phyloP scores from a whole-genome alignment of 2,797 vertebrate genomes.

The Austrolebias charrua region DNA sequence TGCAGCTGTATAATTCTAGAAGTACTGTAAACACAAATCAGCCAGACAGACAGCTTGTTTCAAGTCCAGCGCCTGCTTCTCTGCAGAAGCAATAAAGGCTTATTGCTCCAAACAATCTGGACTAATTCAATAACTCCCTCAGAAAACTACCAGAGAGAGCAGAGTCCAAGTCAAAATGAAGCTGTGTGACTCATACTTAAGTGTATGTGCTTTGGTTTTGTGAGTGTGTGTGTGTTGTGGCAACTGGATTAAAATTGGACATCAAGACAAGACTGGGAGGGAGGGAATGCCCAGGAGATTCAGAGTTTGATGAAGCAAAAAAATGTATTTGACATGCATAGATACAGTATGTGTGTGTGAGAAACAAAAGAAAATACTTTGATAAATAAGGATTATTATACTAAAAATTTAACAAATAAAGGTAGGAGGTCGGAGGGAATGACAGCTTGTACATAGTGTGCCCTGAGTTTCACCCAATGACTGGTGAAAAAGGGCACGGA shows the following conservation, averaged over 20 bases:
- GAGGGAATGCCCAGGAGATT: background rate
- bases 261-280: background rate
- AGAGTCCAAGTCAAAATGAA: conserved; percentile 48
- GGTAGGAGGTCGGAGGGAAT: too few relatives aligned
- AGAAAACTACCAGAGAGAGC: conserved; percentile 35
- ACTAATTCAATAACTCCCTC: conserved; percentile 35
- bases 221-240: background rate
- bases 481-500: too few relatives aligned
- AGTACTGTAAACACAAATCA: conserved; percentile 2
- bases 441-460: too few relatives aligned
- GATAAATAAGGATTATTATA: too few relatives aligned
- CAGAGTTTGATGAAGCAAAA: background rate
- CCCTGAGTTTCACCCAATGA: too few relatives aligned
- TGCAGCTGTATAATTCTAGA: conserved; percentile 47
- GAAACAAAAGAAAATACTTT: too few relatives aligned
- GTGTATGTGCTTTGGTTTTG: background rate
- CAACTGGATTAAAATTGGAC: conserved; percentile 21
- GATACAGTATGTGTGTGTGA: background rate
- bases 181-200: conserved; percentile 47
- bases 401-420: too few relatives aligned
- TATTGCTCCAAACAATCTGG: conserved; percentile 44
- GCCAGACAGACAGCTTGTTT: conserved; percentile 28
- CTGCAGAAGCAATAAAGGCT: conserved; percentile 40
- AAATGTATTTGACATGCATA: background rate
- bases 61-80: conserved; percentile 44